Conservation (phyloP, 23 tunicate species). For the Clavelina lepadiformis region DNA sequence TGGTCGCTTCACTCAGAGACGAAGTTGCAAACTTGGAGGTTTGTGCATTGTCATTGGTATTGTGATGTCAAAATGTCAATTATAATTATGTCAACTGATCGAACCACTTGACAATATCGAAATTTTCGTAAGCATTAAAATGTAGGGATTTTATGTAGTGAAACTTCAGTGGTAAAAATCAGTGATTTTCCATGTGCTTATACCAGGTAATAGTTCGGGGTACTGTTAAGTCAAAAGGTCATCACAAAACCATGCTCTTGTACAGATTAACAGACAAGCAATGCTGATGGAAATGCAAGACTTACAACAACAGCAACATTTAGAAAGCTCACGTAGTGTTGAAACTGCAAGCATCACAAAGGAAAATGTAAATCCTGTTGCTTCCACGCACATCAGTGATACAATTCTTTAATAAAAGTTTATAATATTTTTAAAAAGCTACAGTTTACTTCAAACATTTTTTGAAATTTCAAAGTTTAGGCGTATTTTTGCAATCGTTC, state of each 20-base stretch:
- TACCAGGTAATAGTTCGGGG: no score
- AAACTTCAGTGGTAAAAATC: background rate
- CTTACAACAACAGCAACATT: no score
- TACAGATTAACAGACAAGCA: no score
- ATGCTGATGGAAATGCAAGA: no score
- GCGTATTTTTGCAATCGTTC: constrained; percentile 4
- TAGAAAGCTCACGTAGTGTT: background rate
- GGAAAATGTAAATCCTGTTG: constrained; percentile 7
- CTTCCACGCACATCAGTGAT: no score
- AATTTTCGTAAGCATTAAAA: background rate
- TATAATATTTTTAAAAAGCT: no score
- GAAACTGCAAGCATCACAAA: background rate
- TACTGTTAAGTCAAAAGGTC: no score
- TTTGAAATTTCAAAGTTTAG: background rate
- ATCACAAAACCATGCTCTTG: no score
- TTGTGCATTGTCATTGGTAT: background rate
- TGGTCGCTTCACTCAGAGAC: constrained; percentile 23
- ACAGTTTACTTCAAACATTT: background rate
- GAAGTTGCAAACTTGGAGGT: constrained; percentile 61
- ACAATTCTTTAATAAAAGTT: no score
- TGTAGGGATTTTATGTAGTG: background rate
- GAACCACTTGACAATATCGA: background rate
- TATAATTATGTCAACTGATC: background rate
- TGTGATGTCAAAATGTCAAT: background rate
- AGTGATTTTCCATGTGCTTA: background rate